A percentile compares a stretch with the other conserved stretches of the same genome.
phyloP scores from a whole-genome alignment of 2,113 vertebrate species.

The Pelecanoides urinatrix region DNA sequence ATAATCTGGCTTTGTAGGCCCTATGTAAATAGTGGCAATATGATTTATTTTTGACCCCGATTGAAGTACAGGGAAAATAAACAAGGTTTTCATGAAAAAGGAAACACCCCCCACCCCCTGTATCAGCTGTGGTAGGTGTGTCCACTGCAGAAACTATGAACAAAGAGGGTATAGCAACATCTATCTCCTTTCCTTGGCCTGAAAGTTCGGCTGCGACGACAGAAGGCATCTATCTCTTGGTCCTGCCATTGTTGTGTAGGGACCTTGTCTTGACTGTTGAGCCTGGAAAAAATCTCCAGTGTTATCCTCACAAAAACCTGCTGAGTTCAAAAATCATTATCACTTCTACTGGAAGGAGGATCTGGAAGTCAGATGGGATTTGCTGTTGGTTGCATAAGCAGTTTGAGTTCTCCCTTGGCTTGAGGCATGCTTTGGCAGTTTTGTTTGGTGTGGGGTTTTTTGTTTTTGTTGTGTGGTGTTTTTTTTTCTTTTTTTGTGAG shows the following conservation, averaged over 20 bases:
- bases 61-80: background rate
- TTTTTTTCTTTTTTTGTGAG: background rate
- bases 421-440: background rate
- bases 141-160: background rate
- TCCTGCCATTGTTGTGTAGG: background rate
- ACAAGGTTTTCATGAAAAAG: background rate
- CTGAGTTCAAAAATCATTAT: background rate
- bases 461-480: too few relatives aligned
- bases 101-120: rapidly evolving
- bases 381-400: background rate
- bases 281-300: background rate
- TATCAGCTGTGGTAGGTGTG: background rate
- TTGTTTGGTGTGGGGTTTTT: too few relatives aligned
- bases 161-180: background rate
- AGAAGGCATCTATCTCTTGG: background rate
- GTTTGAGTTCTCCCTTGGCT: background rate
- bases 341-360: background rate
- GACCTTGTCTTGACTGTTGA: background rate
- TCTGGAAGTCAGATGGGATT: background rate
- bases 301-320: background rate
- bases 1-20: background rate
- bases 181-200: background rate
- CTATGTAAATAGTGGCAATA: background rate
- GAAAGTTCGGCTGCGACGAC: background rate
- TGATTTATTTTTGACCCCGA: background rate